phyloP scores from a whole-genome alignment of 1,140 invertebrate genomes.

The Oedothorax gibbosus region DNA sequence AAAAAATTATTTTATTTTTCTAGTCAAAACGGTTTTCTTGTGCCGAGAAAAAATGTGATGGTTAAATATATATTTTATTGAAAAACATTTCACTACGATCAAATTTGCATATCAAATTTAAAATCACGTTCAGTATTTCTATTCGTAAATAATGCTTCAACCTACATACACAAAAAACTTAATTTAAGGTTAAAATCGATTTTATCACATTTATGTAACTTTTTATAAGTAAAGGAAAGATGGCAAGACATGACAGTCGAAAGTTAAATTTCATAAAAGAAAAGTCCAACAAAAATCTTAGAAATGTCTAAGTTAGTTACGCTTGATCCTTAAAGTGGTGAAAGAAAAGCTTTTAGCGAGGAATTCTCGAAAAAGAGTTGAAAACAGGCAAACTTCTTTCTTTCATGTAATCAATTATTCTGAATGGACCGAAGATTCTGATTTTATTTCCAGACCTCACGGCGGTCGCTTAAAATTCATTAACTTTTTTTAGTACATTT shows the following conservation, averaged over 20 bases:
- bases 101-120: no score
- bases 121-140: no score
- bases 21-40: no score
- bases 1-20: no score
- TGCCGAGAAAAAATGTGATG: no score
- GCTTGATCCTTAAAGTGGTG: slow-evolving; percentile 6
- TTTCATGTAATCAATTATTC: slow-evolving; percentile 47
- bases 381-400: slow-evolving; percentile 12
- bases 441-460: slow-evolving; percentile 31
- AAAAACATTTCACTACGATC: no score
- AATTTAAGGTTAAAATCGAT: no score
- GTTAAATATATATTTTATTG: no score
- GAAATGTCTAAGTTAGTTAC: slow-evolving; percentile 42
- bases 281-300: slow-evolving; percentile 20
- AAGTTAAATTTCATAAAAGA: not conserved
- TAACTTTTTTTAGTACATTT: slow-evolving; percentile 21
- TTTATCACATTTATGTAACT: not conserved
- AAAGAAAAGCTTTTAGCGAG: slow-evolving; percentile 44
- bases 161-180: no score
- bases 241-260: not conserved
- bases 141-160: no score
- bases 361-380: not conserved
- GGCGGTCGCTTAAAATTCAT: slow-evolving; percentile 18
- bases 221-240: not conserved
- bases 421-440: slow-evolving; percentile 27